Conservation (phyloP, 1,140 invertebrate species). For the Neuroterus valhalla region DNA sequence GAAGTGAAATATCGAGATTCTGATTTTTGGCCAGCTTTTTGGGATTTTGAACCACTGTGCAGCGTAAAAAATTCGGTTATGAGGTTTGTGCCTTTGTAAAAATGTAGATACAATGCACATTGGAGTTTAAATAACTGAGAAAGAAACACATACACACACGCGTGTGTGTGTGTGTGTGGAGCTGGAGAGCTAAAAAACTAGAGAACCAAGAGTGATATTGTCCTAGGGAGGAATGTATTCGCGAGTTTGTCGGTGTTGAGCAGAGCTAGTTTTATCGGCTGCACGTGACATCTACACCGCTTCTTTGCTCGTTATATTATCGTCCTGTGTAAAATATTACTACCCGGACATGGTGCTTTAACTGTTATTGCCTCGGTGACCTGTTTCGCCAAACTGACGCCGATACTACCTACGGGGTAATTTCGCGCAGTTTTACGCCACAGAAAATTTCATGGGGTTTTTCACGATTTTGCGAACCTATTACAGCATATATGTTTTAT, state of each 20-base stretch:
- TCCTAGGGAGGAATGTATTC: not conserved
- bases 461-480: constrained; percentile 14
- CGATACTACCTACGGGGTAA: constrained; percentile 4
- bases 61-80: too few relatives aligned
- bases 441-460: constrained; percentile 16
- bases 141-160: too few relatives aligned
- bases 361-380: constrained; percentile 17
- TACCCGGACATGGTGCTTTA: constrained; percentile 25
- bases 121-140: too few relatives aligned
- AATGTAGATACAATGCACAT: too few relatives aligned
- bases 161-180: too few relatives aligned
- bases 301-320: constrained; percentile 26
- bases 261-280: not conserved
- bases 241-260: not conserved
- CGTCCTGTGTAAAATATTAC: constrained; percentile 28
- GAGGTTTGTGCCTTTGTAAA: too few relatives aligned
- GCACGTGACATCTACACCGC: constrained; percentile 19
- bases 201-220: not conserved
- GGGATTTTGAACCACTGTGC: too few relatives aligned
- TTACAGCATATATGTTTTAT: not conserved
- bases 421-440: not conserved
- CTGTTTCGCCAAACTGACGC: constrained; percentile 17
- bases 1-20: too few relatives aligned
- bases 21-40: too few relatives aligned
- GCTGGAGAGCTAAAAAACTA: not conserved